Percentiles rank a stretch among this genome's conserved stretches.
Evolutionary conservation across 2,888 invertebrate species (phyloP).

Genomic region (Zhuqinia jingwanae): DNA sequence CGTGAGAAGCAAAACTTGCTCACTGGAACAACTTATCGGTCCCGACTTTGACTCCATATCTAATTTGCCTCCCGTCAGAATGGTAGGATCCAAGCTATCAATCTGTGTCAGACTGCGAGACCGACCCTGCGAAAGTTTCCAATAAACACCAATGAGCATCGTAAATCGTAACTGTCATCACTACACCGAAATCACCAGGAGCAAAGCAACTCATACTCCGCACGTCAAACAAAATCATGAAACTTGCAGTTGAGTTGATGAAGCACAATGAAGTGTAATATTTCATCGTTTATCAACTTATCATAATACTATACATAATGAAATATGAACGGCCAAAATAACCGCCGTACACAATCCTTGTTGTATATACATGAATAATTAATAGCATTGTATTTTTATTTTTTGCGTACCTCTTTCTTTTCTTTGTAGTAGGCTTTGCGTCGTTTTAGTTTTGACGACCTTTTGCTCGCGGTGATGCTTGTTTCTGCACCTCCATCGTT

Average conservation of each 20-base stretch:
- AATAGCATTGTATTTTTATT: background rate
- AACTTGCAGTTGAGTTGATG: background rate
- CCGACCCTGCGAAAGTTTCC: slow-evolving; percentile 84
- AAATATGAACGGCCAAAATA: too few relatives aligned
- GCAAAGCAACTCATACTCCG: background rate
- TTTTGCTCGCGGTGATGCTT: slow-evolving; percentile 74
- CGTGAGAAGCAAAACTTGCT: slow-evolving; percentile 77
- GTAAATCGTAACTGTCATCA: background rate
- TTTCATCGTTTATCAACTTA: slow-evolving; percentile 32
- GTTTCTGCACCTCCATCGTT: slow-evolving; percentile 72
- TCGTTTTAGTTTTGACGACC: slow-evolving; percentile 78
- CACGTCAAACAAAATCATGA: background rate
- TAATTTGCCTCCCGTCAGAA: slow-evolving; percentile 79
- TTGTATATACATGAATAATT: too few relatives aligned
- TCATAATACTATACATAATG: too few relatives aligned
- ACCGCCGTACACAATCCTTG: too few relatives aligned
- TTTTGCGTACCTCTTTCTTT: slow-evolving; percentile 76
- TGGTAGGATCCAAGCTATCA: slow-evolving; percentile 85
- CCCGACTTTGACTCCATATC: slow-evolving; percentile 79
- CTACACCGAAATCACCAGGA: background rate
- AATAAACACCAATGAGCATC: slow-evolving; percentile 13
- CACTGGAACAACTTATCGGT: slow-evolving; percentile 78
- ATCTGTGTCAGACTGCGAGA: slow-evolving; percentile 88
- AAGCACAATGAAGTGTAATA: slow-evolving; percentile 11
- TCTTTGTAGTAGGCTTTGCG: slow-evolving; percentile 78